phyloP scores from a whole-genome alignment of 2,113 vertebrate species.

The Engraulis encrasicolus region DNA sequence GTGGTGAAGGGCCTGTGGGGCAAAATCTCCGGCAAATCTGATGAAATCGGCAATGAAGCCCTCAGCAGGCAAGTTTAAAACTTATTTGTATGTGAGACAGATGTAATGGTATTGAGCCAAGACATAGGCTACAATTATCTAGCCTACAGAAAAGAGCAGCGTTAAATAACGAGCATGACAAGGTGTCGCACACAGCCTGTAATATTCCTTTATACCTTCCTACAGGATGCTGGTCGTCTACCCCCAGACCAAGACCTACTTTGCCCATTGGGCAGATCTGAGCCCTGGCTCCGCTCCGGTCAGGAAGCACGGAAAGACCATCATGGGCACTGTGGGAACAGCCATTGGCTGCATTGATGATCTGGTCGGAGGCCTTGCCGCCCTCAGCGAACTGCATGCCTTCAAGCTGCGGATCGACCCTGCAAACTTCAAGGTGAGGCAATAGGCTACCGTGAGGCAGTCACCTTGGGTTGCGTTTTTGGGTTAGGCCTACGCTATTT shows the following conservation, averaged over 20 bases:
- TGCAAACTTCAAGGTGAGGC: constrained; percentile 76
- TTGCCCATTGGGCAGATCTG: constrained; percentile 73
- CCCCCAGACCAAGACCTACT: constrained; percentile 80
- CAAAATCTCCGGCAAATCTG: constrained; percentile 30
- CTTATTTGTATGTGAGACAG: too few relatives aligned
- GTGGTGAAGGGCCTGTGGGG: constrained; percentile 30
- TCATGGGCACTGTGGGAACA: constrained; percentile 48
- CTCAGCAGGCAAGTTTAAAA: constrained; percentile 34
- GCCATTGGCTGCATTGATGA: constrained; percentile 70
- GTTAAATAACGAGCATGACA: not conserved
- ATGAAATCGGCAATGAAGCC: constrained; percentile 39
- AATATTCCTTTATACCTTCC: not conserved
- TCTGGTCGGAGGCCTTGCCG: constrained; percentile 56
- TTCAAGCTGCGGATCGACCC: constrained; percentile 80
- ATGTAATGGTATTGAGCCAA: too few relatives aligned
- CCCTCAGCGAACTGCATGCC: constrained; percentile 80
- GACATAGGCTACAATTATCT: too few relatives aligned
- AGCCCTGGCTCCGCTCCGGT: constrained; percentile 62
- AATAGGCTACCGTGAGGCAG: not conserved
- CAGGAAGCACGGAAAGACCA: constrained; percentile 69
- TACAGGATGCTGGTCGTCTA: constrained; percentile 62
- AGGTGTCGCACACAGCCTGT: not conserved
- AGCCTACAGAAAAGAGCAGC: not conserved
- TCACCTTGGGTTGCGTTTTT: not conserved
- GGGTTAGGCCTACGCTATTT: too few relatives aligned